Conservation (phyloP, 2,113 vertebrate species). For the Tragelaphus strepsiceros region DNA sequence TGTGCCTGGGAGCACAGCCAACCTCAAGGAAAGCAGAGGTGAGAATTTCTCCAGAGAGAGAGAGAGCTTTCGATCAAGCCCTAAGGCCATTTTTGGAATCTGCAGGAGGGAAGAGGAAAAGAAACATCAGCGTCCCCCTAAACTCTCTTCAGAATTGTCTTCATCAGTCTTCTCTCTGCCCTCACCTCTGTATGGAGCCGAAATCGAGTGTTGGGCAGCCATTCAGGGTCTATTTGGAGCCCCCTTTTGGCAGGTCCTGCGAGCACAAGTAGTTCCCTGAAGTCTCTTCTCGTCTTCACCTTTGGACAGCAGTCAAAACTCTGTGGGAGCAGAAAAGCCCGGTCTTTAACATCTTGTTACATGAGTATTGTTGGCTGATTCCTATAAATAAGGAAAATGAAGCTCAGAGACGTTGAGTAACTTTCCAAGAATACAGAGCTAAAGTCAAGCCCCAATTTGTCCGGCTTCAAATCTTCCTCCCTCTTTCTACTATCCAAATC, state of each 20-base stretch:
- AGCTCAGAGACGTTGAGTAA: background rate
- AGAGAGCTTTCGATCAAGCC: background rate
- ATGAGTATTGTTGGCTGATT: background rate
- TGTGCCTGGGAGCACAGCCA: background rate
- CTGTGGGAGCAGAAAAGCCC: background rate
- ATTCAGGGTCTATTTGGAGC: background rate
- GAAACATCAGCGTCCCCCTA: background rate
- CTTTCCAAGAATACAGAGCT: background rate
- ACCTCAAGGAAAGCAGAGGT: background rate
- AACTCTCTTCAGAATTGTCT: background rate
- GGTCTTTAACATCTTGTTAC: background rate
- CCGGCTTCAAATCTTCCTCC: background rate
- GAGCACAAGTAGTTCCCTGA: background rate
- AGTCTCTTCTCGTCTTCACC: background rate
- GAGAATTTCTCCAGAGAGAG: background rate
- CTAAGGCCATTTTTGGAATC: background rate
- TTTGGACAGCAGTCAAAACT: background rate
- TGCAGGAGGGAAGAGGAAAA: background rate
- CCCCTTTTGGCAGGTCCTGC: background rate
- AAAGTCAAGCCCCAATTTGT: background rate
- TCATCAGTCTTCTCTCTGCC: background rate
- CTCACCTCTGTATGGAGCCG: background rate
- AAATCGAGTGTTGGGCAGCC: background rate
- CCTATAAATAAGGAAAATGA: background rate
- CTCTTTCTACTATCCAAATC: background rate